Evolutionary conservation across 2,113 vertebrate genomes (phyloP).

Genomic region (Passer montanus): DNA sequence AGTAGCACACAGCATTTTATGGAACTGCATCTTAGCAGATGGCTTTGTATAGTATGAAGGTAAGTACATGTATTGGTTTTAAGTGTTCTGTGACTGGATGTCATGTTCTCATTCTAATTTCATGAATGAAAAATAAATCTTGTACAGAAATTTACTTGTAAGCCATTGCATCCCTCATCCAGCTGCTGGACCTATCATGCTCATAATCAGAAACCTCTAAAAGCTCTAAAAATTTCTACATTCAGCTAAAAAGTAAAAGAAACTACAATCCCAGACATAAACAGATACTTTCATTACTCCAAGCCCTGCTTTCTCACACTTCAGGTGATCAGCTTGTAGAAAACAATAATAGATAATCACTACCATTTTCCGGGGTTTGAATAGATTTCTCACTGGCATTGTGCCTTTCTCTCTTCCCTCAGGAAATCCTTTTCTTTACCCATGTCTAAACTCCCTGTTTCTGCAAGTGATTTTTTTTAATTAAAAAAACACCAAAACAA

Average conservation of each 20-base stretch:
- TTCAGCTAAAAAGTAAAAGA: background rate
- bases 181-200: background rate
- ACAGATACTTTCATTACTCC: background rate
- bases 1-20: background rate
- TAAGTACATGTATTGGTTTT: background rate
- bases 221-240: background rate
- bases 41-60: background rate
- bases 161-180: background rate
- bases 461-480: background rate
- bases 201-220: background rate
- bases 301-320: background rate
- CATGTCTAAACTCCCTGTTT: background rate
- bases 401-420: background rate
- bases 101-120: background rate
- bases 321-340: background rate
- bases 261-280: accelerated
- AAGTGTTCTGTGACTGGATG: background rate
- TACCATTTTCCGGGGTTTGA: background rate
- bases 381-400: background rate
- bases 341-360: background rate
- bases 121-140: background rate
- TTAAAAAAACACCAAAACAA: background rate
- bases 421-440: background rate
- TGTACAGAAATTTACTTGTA: background rate
- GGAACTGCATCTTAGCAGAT: background rate